phyloP scores from a whole-genome alignment of 2,888 invertebrate genomes.

The Nymphalis polychloros region DNA sequence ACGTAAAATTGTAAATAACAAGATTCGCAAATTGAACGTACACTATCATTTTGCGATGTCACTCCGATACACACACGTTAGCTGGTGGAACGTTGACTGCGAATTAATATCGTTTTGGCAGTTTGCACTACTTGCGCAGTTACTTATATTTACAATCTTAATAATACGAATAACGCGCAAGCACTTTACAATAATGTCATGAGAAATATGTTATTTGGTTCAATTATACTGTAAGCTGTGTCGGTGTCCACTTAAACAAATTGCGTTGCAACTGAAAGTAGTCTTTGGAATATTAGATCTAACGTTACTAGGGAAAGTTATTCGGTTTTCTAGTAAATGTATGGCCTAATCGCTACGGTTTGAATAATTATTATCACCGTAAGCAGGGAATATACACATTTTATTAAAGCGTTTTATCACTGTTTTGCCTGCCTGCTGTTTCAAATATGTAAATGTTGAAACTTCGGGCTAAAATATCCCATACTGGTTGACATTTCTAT shows the following conservation, averaged over 20 bases:
- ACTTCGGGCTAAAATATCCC: too few relatives aligned
- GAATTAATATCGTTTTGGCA: slow-evolving; percentile 22
- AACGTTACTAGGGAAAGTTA: background rate
- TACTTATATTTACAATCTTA: slow-evolving; percentile 10
- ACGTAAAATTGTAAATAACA: slow-evolving; percentile 2
- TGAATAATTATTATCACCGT: background rate
- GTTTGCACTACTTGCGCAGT: slow-evolving; percentile 17
- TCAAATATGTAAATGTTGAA: too few relatives aligned
- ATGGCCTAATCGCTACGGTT: background rate
- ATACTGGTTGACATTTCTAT: too few relatives aligned
- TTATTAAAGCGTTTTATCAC: background rate
- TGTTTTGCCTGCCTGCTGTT: too few relatives aligned
- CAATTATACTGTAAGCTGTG: background rate
- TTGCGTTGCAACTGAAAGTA: slow-evolving; percentile 12
- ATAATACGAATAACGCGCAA: slow-evolving; percentile 3
- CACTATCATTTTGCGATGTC: slow-evolving; percentile 6
- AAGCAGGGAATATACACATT: background rate
- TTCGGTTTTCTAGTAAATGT: background rate
- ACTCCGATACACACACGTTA: slow-evolving; percentile 4
- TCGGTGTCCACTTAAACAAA: background rate
- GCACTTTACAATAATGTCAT: slow-evolving; percentile 4
- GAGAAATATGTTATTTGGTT: slow-evolving; percentile 2
- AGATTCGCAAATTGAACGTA: slow-evolving; percentile 5
- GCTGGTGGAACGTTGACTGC: background rate
- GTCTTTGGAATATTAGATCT: background rate